Percentiles rank a stretch among this genome's conserved stretches.
Conservation (phyloP, 1,140 invertebrate species). For the Tachypleus tridentatus region DNA sequence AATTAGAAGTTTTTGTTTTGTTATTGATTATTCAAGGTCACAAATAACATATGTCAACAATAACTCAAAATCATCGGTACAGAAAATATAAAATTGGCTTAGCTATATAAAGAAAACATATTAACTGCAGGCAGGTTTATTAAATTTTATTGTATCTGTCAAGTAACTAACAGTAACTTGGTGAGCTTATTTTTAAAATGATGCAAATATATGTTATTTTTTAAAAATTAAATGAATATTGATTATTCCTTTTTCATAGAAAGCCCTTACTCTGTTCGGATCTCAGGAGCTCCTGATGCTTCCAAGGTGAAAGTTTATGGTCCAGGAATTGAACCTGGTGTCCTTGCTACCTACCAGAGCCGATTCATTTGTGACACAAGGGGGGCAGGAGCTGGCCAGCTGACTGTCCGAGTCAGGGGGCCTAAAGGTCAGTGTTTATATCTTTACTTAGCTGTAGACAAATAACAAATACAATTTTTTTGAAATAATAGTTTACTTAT, state of each 20-base stretch:
- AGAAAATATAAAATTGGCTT: too few relatives aligned
- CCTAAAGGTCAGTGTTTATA: constrained; percentile 59
- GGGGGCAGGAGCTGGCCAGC: constrained; percentile 90
- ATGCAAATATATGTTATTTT: background rate
- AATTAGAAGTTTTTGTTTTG: too few relatives aligned
- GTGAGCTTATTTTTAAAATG: constrained; percentile 5
- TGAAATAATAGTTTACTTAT: too few relatives aligned
- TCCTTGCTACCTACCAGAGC: constrained; percentile 88
- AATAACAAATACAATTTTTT: background rate
- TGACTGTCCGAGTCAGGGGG: constrained; percentile 90
- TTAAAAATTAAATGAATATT: background rate
- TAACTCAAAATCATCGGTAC: too few relatives aligned
- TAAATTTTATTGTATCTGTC: too few relatives aligned
- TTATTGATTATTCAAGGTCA: too few relatives aligned
- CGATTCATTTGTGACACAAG: constrained; percentile 95
- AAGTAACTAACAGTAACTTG: too few relatives aligned
- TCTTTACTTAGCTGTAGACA: background rate
- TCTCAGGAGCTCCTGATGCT: constrained; percentile 91
- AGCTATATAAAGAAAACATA: too few relatives aligned
- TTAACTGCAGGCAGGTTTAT: too few relatives aligned
- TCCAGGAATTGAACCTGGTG: constrained; percentile 91
- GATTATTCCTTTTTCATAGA: constrained; percentile 44
- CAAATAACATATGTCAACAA: too few relatives aligned
- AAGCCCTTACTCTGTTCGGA: constrained; percentile 80
- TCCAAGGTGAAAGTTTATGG: constrained; percentile 93